Percentiles rank a stretch among this genome's conserved stretches.
Conservation (phyloP, 1,140 invertebrate genomes). For the fruit fly (Drosophila melanogaster) region Release_6_plus_ISO1_MT NC_004354.4:7048501-7049000, state of each 20-base stretch:
- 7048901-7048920: background rate
- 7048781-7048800: background rate
- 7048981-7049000: slow-evolving; percentile 8
- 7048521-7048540: slow-evolving; percentile 26
- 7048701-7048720: slow-evolving; percentile 11
- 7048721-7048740: background rate
- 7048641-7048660: slow-evolving; percentile 58
- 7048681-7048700: slow-evolving; percentile 48
- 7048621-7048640: slow-evolving; percentile 20
- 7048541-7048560: slow-evolving; percentile 32
- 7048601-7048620: background rate
- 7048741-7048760: background rate
- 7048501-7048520: slow-evolving; percentile 4
- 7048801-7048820: background rate
- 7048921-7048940: slow-evolving; percentile 52
- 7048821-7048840: too few species aligned
- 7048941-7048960: slow-evolving; percentile 60
- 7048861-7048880: too few species aligned
- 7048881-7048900: background rate
- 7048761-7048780: background rate
- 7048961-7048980: slow-evolving; percentile 29
- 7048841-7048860: too few species aligned
- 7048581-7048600: background rate
- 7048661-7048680: slow-evolving; percentile 79
- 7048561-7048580: slow-evolving; percentile 13